Evolutionary conservation across 2,113 vertebrate species (phyloP), one percentile per base, ranked within the genome.

Genomic region (Caranx melampygus): DNA sequence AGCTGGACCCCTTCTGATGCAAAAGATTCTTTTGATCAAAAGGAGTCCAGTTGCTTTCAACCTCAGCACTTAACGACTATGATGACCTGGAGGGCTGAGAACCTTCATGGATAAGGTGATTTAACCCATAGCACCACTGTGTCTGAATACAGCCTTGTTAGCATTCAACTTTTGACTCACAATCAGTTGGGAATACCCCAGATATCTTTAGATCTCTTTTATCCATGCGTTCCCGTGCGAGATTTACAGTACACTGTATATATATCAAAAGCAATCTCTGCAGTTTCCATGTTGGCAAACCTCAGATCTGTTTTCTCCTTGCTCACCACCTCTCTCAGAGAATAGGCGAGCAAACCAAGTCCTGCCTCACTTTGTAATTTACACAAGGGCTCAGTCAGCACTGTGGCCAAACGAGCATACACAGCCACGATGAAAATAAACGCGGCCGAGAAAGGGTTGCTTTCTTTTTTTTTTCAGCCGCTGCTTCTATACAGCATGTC

Each of bases 321-420:
- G 79, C 75, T 82, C 76, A 63, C 91, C 88, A 86, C 87, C 84
- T 87, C 71, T 89, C 26, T 78, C 68, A 79, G 83, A 85, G 87
- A 92, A 92, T 84, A 88, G 83, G 76, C 76, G 13, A 76, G 72
- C 78, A 87, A 85, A 81, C 81, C 63, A 6, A 64, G 78, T 72
- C 58, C 75, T 78, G 85, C 78, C 69, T 87, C 80, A 83, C 90
- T 92, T 93, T 94, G 88, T 94, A 92, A 94, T 94, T 93, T 94
- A 90, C 91, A 89, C 85, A 82, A 89, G 88, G 88, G 92, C 90
- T 72, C 90, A 91, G 90, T 93, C 91, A 94, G 93, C 91, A 65
- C 82, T 93, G 92, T 42, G 92, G 92, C 89, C 85, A 70, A 91
- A 88, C 80, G 52, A 78, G 81, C 81, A 42, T 75, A 84, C 91